Evolutionary conservation across 1,140 invertebrate genomes (phyloP).

Genomic region (Bombus consobrinus): DNA sequence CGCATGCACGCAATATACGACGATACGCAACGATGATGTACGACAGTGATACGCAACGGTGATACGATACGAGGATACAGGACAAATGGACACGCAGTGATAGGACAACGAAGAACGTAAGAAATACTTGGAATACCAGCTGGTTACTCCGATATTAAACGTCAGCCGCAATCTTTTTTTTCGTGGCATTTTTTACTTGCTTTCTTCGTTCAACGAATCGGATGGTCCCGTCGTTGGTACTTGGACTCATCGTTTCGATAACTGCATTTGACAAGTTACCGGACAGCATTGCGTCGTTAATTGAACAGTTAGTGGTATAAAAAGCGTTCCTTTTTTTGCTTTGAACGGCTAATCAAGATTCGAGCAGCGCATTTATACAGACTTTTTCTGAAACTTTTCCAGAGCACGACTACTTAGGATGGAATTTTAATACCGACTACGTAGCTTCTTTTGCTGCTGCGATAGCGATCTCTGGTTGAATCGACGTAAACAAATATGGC

Average conservation of each 20-base stretch:
- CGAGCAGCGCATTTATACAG: not conserved
- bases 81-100: slow-evolving; percentile 11
- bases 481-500: not conserved
- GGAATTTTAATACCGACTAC: slow-evolving; percentile 2
- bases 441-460: not conserved
- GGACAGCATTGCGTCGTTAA: too few relatives aligned
- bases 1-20: too few relatives aligned
- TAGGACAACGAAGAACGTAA: slow-evolving; percentile 23
- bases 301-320: too few relatives aligned
- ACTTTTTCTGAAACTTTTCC: not conserved
- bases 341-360: not conserved
- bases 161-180: not conserved
- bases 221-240: not conserved
- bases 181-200: not conserved
- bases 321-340: too few relatives aligned
- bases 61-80: too few relatives aligned
- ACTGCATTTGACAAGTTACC: not conserved
- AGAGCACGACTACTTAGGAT: not conserved
- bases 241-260: not conserved
- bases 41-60: too few relatives aligned
- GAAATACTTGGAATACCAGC: slow-evolving; percentile 31
- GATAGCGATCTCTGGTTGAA: not conserved
- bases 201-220: too few relatives aligned
- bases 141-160: not conserved
- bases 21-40: too few relatives aligned